A percentile compares a stretch with the other conserved stretches of the same genome.
Evolutionary conservation across 2,113 vertebrate genomes (phyloP).

Genomic region (Aix galericulata): DNA sequence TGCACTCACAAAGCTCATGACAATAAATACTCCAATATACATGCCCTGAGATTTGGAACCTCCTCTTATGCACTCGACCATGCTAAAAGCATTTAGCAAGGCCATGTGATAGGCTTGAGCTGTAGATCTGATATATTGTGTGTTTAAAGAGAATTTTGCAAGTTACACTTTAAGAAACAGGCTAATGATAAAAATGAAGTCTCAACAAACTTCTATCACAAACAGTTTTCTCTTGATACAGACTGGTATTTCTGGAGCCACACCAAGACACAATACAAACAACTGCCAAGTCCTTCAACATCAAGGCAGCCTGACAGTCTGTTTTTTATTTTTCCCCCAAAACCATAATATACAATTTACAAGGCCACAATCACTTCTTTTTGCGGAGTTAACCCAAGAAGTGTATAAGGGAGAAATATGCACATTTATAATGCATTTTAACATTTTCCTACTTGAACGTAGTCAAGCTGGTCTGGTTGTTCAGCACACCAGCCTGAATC

Average conservation of each 20-base stretch:
- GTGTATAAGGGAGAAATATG: not conserved
- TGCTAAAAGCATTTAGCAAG: not conserved
- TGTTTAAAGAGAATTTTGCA: not conserved
- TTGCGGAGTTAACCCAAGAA: not conserved
- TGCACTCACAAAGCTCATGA: not conserved
- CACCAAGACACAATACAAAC: conserved; percentile 35
- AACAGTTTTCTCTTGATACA: not conserved
- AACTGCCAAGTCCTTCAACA: conserved; percentile 34
- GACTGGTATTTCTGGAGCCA: conserved; percentile 3
- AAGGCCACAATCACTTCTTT: not conserved
- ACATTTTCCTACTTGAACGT: not conserved
- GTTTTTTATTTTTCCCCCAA: not conserved
- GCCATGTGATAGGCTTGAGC: not conserved
- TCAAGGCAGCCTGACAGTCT: not conserved
- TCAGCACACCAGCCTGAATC: not conserved
- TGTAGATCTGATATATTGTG: not conserved
- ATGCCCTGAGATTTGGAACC: not conserved
- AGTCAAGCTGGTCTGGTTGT: not conserved
- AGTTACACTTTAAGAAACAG: not conserved
- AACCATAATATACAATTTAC: not conserved
- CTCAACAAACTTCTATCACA: conserved; percentile 35
- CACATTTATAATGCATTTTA: not conserved
- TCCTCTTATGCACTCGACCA: not conserved
- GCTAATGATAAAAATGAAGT: conserved; percentile 29
- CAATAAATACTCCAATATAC: not conserved